phyloP scores from a whole-genome alignment of 2,888 invertebrate genomes.

The Ochropleura leucogaster region DNA sequence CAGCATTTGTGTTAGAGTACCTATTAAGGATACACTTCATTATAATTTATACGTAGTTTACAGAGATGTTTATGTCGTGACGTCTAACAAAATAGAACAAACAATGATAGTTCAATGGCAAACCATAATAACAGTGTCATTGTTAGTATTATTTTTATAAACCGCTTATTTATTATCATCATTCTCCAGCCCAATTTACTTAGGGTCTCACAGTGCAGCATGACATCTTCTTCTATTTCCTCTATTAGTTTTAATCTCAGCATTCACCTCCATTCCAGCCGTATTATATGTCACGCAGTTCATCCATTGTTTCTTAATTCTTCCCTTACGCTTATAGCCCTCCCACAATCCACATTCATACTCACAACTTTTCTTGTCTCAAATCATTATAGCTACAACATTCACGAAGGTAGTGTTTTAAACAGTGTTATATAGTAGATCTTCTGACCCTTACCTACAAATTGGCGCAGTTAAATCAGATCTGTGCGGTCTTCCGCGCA shows the following conservation, averaged over 20 bases:
- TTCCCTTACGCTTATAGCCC: background rate
- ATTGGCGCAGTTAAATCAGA: conserved; percentile 39
- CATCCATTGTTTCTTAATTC: background rate
- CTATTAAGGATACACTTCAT: background rate
- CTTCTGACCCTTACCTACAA: conserved; percentile 21
- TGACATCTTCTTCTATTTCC: too few relatives aligned
- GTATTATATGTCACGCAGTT: background rate
- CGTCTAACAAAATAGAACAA: too few relatives aligned
- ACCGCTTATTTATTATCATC: too few relatives aligned
- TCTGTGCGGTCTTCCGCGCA: conserved; percentile 58
- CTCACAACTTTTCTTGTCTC: background rate
- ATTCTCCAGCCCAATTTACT: too few relatives aligned
- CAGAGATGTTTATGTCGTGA: background rate
- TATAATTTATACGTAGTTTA: background rate
- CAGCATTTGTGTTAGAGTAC: background rate
- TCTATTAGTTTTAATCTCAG: too few relatives aligned
- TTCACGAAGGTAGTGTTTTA: too few relatives aligned
- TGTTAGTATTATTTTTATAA: background rate
- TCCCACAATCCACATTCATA: background rate
- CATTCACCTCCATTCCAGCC: too few relatives aligned
- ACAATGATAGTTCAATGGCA: too few relatives aligned
- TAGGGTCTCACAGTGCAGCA: too few relatives aligned
- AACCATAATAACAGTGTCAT: too few relatives aligned
- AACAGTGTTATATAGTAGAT: background rate
- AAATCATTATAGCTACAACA: too few relatives aligned